phyloP scores from a whole-genome alignment of 2,113 vertebrate species.

The Sinocyclocheilus maitianheensis region DNA sequence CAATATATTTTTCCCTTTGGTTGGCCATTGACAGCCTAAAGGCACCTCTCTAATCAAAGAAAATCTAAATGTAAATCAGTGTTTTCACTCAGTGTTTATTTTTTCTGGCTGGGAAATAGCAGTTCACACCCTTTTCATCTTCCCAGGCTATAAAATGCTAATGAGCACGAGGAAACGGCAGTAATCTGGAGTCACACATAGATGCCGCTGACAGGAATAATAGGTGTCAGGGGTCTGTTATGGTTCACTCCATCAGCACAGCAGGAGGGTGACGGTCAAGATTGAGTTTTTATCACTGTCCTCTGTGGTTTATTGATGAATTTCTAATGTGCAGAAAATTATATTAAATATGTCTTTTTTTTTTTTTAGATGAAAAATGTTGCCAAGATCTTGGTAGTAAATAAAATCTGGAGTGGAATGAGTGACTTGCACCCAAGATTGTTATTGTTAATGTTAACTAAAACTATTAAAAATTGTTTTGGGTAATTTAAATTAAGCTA shows the following conservation, averaged over 20 bases:
- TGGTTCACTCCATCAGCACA: neutral
- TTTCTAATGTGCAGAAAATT: neutral
- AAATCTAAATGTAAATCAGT: slow-evolving; percentile 52
- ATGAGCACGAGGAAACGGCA: slow-evolving; percentile 20
- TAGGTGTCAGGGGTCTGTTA: neutral
- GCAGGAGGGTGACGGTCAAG: neutral
- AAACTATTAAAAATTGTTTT: neutral
- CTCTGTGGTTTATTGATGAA: neutral
- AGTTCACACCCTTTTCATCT: slow-evolving; percentile 28
- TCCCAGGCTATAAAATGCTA: slow-evolving; percentile 44
- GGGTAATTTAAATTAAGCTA: neutral
- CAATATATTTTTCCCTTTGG: neutral
- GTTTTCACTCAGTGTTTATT: slow-evolving; percentile 22
- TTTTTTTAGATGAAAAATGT: neutral
- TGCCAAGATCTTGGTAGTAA: neutral
- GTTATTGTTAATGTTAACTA: neutral
- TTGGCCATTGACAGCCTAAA: neutral
- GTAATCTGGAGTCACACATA: neutral
- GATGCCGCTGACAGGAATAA: neutral
- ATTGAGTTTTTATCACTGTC: neutral
- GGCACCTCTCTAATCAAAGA: slow-evolving; percentile 34
- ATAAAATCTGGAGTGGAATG: neutral
- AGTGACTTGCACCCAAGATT: neutral
- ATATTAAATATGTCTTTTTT: neutral
- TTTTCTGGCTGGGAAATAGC: slow-evolving; percentile 16